Evolutionary conservation across 2,888 invertebrate species (phyloP), one percentile per base, ranked within the genome.

Genomic region (Heliconius ismenius): DNA sequence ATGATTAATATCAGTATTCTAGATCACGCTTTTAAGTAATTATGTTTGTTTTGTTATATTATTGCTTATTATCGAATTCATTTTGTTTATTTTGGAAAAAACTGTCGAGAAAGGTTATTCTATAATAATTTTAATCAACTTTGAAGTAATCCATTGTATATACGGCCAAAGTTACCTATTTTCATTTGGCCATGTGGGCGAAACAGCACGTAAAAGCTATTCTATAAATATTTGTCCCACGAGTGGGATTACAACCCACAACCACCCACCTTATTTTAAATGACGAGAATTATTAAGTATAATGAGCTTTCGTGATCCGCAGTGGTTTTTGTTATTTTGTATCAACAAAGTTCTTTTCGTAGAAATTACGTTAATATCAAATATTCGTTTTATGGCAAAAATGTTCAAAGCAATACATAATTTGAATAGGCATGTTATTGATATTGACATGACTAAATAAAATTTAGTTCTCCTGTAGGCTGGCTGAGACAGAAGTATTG

Each of bases 341-440:
- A 39, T 11, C 6, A 65, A 36, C 32, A 32, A 21, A 39, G 11
- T 36, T 2, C 0, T 65, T 36, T 39, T 24, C 65, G 13, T 24
- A 65, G 36, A 65, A 65, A 13, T 11, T 4, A 65, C 7, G 6
- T 39, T 39, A 13, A 15, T 36, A 64, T 64, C 32, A n/a, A 65
- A 65, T 65, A 36, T 21, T 65, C 36, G 2, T 13, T 36, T 65
- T 36, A 36, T 36, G n/a, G 65, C 3, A 36, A 65, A 65, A 36
- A 65, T 39, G 36, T 39, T 65, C 65, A 39, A 65, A 39, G 65
- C 36, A 39, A 24, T 24, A 65, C n/a, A 39, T 65, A 65, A 65
- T 65, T 65, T 39, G 65, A 24, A 65, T n/a, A 39, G 65, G 39
- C 39, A 39, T 65, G 39, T 65, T 65, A 39, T 65, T 65, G 39